A percentile compares a stretch with the other conserved stretches of the same genome.
phyloP scores from a whole-genome alignment of 37 sponge, comb jelly and placozoan species.

The Corticium candelabrum region DNA sequence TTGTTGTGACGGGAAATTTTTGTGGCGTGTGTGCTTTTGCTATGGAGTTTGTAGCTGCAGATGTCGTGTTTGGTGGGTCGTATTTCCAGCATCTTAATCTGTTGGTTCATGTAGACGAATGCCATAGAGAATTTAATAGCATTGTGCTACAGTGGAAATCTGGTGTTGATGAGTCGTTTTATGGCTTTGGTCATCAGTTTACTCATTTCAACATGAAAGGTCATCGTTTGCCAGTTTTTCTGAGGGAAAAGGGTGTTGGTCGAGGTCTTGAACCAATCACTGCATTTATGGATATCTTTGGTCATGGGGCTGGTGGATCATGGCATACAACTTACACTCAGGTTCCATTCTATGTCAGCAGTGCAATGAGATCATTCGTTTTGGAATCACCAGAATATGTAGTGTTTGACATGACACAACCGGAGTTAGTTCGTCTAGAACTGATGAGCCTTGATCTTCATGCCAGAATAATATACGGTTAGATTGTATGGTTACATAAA shows the following conservation, averaged over 20 bases:
- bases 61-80: slow-evolving; percentile 3
- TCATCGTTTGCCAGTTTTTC: slow-evolving; percentile 47
- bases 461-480: too few species aligned
- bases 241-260: slow-evolving; percentile 70
- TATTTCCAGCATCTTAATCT: slow-evolving; percentile 13
- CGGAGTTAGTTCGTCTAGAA: slow-evolving; percentile 22
- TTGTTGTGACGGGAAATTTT: too few species aligned
- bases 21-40: too few species aligned
- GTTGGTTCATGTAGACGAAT: too few species aligned
- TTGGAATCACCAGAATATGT: slow-evolving; percentile 44
- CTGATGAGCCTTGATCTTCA: slow-evolving; percentile 21
- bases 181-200: slow-evolving; percentile 71
- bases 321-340: slow-evolving; percentile 69
- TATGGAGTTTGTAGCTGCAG: slow-evolving; percentile 25
- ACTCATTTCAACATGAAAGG: slow-evolving; percentile 55
- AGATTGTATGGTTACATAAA: too few species aligned
- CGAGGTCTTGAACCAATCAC: slow-evolving; percentile 55
- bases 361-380: slow-evolving; percentile 23
- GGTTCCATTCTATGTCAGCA: slow-evolving; percentile 61
- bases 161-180: slow-evolving; percentile 52
- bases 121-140: too few species aligned
- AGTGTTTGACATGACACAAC: slow-evolving; percentile 35
- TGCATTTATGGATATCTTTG: neutral
- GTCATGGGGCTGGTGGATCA: slow-evolving; percentile 30
- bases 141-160: too few species aligned